Percentiles rank a stretch among this genome's conserved stretches.
Conservation (phyloP, 2,888 invertebrate species). For the Tigriopus californicus region DNA sequence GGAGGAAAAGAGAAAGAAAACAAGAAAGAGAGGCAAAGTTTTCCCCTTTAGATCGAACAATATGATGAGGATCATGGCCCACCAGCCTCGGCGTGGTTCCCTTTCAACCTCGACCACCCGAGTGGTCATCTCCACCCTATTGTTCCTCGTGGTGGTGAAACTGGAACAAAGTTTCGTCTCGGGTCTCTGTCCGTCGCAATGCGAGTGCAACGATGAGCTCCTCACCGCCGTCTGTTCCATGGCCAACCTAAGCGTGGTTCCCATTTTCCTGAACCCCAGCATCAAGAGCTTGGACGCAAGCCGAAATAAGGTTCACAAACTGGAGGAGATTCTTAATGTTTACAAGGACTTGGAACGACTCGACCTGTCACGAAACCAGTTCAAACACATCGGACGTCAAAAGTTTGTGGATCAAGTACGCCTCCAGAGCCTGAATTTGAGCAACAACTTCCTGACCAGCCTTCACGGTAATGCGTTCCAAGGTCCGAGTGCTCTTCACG, state of each 20-base stretch:
- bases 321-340: background rate
- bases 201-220: conserved; percentile 1
- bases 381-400: background rate
- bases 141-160: too few species aligned
- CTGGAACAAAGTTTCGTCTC: background rate
- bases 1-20: too few species aligned
- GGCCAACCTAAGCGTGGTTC: conserved; percentile 3
- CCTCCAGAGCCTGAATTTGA: background rate
- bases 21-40: too few species aligned
- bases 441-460: conserved; percentile 7
- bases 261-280: background rate
- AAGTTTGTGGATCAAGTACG: background rate
- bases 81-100: too few species aligned
- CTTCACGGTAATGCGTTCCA: conserved; percentile 1
- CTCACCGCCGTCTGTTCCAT: background rate
- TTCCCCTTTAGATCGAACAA: too few species aligned
- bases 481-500: background rate
- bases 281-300: background rate
- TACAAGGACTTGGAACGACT: conserved; percentile 4
- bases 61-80: too few species aligned
- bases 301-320: background rate
- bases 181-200: background rate
- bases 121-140: too few species aligned
- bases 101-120: too few species aligned
- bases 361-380: conserved; percentile 3